Conservation (phyloP, 2,888 invertebrate species). For the Heliconius ismenius region DNA sequence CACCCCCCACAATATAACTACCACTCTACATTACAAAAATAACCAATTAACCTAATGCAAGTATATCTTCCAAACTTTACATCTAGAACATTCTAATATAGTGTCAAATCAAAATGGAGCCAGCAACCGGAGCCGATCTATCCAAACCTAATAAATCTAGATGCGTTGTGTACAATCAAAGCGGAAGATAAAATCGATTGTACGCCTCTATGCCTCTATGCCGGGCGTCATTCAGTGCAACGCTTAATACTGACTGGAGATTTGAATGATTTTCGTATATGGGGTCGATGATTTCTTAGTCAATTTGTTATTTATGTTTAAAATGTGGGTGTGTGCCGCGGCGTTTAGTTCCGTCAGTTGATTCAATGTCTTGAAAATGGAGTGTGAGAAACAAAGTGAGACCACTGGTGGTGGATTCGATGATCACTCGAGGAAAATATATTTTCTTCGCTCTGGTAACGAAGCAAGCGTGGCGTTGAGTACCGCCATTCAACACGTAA, state of each 20-base stretch:
- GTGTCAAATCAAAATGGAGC: conserved; percentile 21
- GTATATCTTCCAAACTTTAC: background rate
- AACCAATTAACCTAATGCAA: background rate
- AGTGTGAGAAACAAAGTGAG: background rate
- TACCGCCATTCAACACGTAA: too few relatives aligned
- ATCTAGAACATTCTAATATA: conserved; percentile 12
- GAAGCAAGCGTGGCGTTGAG: background rate
- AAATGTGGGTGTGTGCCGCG: background rate
- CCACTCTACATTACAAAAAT: background rate
- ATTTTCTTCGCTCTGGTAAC: background rate
- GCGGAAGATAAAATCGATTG: conserved; percentile 38
- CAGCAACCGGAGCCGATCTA: conserved; percentile 32
- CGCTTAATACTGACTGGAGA: conserved; percentile 50
- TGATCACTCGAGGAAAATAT: background rate
- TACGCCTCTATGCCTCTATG: conserved; percentile 30
- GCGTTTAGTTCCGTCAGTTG: background rate
- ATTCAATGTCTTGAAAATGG: background rate
- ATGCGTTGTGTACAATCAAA: conserved; percentile 33
- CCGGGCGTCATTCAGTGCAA: conserved; percentile 22
- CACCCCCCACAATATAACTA: background rate
- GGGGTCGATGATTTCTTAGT: background rate
- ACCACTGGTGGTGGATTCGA: background rate
- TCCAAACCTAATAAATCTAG: conserved; percentile 41
- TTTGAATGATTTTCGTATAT: background rate
- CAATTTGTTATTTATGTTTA: background rate